Evolutionary conservation across 1,140 invertebrate species (phyloP), one percentile per base, ranked within the genome.

Genomic region (Branchinecta lindahli): DNA sequence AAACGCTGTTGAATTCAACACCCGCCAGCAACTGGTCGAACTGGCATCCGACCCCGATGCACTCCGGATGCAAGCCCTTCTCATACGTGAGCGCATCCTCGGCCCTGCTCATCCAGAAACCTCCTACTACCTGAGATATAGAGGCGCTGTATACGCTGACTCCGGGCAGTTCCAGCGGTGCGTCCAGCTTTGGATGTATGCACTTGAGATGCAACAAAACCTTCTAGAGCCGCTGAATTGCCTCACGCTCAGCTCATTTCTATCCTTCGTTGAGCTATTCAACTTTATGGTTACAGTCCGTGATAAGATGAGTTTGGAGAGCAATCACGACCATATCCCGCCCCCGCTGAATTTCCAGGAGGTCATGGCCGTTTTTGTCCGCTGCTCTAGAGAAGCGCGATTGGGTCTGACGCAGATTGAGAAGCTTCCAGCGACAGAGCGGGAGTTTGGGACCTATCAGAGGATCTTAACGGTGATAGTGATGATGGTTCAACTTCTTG

Each of bases 231-330:
- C 92, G n/a, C 82, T 96, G 8, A 94, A 91, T 80, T 90, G 92
- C 7, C 92, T 95, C 87, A 96, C 93, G 12, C 92, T 96, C 79
- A 92, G 89, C 76, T 91, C 89, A 71, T 84, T 96, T 33, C 87
- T 94, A 75, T 93, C 91, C 73, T 96, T 97, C 79, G 92, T 91
- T 3, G 93, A 97, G 81, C 82, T 97, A 1, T 98, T 97, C 80
- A 90, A 88, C 69, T 96, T 92, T 77, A 95, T 96, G 91, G 87
- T 93, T 77, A 87, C 85, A 10, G 89, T 86, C 78, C 84, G 70
- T 45, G 77, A 78, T n/a, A 66, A 33, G 12, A 66, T 46, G 20
- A 66, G 68, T 45, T n/a, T 20, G 15, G 47, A 69, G 8, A 68
- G 69, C 44, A 70, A 70, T 66, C 66, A 69, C 47, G 68, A 45